Percentiles rank a stretch among this genome's conserved stretches.
Conservation (phyloP, 2,113 vertebrate species). For the Albula goreensis region DNA sequence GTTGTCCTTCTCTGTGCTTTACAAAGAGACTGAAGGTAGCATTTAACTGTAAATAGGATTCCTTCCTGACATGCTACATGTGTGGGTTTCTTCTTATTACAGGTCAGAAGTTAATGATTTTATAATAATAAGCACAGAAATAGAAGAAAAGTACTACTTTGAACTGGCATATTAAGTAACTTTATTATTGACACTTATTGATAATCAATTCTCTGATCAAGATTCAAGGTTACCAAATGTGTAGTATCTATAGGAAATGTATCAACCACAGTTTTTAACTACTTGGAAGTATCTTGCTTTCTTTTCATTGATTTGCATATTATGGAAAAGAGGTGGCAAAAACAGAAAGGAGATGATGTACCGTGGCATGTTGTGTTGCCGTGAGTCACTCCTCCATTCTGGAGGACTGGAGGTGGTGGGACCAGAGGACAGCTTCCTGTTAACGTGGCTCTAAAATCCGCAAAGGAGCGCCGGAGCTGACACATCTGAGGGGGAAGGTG, state of each 20-base stretch:
- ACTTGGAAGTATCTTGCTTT: too few species aligned
- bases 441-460: neutral
- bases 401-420: neutral
- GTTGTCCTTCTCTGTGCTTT: neutral
- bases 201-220: too few species aligned
- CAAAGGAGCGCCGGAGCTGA: neutral
- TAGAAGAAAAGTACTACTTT: too few species aligned
- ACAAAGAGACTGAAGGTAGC: neutral
- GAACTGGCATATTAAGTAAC: too few species aligned
- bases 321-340: too few species aligned
- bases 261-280: too few species aligned
- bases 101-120: neutral
- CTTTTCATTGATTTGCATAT: too few species aligned
- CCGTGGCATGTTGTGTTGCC: neutral
- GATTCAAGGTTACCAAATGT: too few species aligned
- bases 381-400: neutral
- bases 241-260: too few species aligned
- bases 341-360: too few species aligned
- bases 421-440: neutral
- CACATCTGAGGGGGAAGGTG: constrained; percentile 1
- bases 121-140: too few species aligned
- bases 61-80: neutral
- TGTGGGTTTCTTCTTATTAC: neutral
- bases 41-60: neutral
- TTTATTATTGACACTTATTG: too few species aligned